These are phyloP conservation scores for Augiades crinisus DNA, from an alignment of 2,888 invertebrate genomes.

Conservation along the genomic window DNA sequence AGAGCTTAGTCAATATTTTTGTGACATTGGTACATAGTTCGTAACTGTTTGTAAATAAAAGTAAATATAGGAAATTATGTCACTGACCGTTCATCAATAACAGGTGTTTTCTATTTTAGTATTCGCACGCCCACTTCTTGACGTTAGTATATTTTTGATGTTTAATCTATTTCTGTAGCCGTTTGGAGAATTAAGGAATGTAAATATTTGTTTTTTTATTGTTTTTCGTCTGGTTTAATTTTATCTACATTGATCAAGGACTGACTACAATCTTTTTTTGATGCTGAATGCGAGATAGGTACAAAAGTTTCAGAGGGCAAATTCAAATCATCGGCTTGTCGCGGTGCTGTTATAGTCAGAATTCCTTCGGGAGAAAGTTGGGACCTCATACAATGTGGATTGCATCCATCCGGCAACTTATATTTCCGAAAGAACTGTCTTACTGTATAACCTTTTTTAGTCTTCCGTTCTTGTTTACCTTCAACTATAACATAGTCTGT, in stretches of 20 bases:
- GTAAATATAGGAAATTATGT: background rate
- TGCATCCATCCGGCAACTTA: conserved; percentile 59
- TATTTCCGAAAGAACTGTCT: conserved; percentile 60
- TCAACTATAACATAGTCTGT: conserved; percentile 61
- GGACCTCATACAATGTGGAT: conserved; percentile 47
- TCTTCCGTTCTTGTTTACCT: conserved; percentile 64
- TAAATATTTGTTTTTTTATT: background rate
- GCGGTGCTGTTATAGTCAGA: conserved; percentile 54
- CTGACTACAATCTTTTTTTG: conserved; percentile 25
- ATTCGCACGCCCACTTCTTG: background rate
- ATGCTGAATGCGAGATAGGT: conserved; percentile 37
- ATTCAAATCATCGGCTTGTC: conserved; percentile 41
- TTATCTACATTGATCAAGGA: conserved; percentile 19
- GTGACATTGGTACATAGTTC: too few species aligned
- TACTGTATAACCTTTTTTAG: conserved; percentile 47
- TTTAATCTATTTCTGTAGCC: conserved; percentile 1
- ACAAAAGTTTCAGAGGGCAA: conserved; percentile 47
- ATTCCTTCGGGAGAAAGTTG: conserved; percentile 52
- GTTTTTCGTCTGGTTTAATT: conserved; percentile 14
- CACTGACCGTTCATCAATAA: background rate
- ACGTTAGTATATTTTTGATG: conserved; percentile 3
- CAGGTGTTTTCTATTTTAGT: background rate
- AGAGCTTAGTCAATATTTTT: background rate
- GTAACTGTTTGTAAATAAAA: background rate
- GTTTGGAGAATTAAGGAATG: background rate